Conservation (phyloP, 2,113 vertebrate species). For the Phasianus colchicus region DNA sequence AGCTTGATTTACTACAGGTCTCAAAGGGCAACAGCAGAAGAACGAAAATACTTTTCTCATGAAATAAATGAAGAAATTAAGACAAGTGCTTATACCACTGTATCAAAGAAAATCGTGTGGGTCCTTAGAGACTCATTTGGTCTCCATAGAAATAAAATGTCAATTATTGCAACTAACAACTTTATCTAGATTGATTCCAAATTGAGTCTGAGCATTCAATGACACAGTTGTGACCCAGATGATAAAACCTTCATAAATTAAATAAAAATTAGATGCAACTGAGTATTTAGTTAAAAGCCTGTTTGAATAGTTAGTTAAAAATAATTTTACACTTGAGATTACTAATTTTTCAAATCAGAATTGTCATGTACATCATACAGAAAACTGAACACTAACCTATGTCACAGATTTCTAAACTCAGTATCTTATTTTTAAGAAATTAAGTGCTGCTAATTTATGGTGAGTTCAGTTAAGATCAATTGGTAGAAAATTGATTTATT, state of each 20-base stretch:
- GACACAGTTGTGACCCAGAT: neutral
- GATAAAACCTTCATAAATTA: constrained; percentile 21
- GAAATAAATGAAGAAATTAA: neutral
- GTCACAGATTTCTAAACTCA: neutral
- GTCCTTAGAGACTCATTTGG: neutral
- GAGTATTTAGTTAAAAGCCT: neutral
- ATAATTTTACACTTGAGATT: neutral
- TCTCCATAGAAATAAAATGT: neutral
- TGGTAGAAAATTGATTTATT: neutral
- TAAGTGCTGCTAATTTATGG: neutral
- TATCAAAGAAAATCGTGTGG: neutral
- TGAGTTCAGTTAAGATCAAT: neutral
- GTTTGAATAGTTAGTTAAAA: constrained; percentile 1
- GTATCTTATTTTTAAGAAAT: neutral
- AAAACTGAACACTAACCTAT: neutral
- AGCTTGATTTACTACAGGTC: rapidly evolving
- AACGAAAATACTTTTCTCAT: neutral
- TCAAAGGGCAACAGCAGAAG: neutral
- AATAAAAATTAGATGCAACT: neutral
- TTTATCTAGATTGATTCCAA: neutral
- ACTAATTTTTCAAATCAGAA: neutral
- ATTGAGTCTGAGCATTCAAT: neutral
- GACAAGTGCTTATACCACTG: neutral
- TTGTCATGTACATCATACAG: neutral
- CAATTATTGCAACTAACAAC: neutral